These are phyloP conservation scores for Hartigia nigra DNA, from an alignment of 2,888 invertebrate species.

Conservation along the genomic window DNA sequence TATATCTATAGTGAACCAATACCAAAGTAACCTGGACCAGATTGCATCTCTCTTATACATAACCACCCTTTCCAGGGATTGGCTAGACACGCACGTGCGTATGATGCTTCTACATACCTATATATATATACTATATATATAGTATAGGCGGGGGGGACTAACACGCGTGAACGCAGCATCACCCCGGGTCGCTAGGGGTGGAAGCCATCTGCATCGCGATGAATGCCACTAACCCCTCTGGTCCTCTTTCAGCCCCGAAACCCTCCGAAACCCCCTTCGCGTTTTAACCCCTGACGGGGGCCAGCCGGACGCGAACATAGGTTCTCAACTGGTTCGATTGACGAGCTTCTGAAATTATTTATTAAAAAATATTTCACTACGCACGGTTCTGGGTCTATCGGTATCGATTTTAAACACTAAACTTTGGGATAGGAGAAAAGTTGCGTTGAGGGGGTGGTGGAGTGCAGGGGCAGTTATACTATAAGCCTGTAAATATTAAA, in stretches of 20 bases:
- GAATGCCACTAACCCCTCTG: constrained; percentile 57
- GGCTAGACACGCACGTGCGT: constrained; percentile 10
- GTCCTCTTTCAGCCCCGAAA: constrained; percentile 37
- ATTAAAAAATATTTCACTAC: neutral
- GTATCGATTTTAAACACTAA: neutral
- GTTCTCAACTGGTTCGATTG: constrained; percentile 52
- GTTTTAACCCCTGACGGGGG: constrained; percentile 56
- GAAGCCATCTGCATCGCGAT: constrained; percentile 65
- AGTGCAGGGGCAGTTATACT: rapidly evolving
- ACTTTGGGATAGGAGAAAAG: rapidly evolving
- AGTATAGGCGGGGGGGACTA: constrained; percentile 8
- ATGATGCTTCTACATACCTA: constrained; percentile 8
- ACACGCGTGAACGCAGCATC: constrained; percentile 30
- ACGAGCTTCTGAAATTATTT: neutral
- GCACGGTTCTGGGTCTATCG: neutral
- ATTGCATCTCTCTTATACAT: neutral
- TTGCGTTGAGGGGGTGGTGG: too few relatives aligned
- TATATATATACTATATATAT: constrained; percentile 15
- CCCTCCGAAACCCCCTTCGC: constrained; percentile 54
- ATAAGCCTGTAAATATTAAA: too few relatives aligned
- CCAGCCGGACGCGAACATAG: constrained; percentile 55
- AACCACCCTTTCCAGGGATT: constrained; percentile 8
- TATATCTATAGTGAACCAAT: neutral
- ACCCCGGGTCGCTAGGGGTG: constrained; percentile 54
- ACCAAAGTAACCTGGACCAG: neutral